phyloP scores from a whole-genome alignment of 2,888 invertebrate species.

The Tridacna crocea region DNA sequence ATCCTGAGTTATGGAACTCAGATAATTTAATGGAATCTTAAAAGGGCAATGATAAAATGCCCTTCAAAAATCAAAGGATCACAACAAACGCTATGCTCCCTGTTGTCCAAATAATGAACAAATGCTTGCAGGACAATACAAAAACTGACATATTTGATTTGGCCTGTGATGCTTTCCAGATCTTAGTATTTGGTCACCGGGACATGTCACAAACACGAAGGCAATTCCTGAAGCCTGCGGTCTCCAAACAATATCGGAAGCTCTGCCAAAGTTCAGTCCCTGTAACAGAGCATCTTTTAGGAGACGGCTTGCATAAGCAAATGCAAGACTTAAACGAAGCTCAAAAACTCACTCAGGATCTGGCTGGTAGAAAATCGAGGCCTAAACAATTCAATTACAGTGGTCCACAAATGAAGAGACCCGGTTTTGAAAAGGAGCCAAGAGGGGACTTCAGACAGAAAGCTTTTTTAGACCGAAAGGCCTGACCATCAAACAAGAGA shows the following conservation, averaged over 20 bases:
- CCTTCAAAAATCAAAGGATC: background rate
- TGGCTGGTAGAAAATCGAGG: background rate
- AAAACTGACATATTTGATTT: background rate
- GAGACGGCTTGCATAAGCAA: slow-evolving; percentile 10
- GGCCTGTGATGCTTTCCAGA: background rate
- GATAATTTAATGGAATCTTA: background rate
- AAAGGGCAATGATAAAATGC: slow-evolving; percentile 1
- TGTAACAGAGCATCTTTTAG: background rate
- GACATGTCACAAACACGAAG: background rate
- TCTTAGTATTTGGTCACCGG: background rate
- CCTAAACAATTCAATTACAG: background rate
- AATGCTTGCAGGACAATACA: background rate
- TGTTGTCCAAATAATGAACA: background rate
- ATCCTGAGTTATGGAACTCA: slow-evolving; percentile 2
- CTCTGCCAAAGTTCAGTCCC: background rate
- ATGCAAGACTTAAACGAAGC: slow-evolving; percentile 1
- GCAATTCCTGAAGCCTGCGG: background rate
- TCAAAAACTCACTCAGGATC: background rate
- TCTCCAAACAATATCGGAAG: slow-evolving; percentile 3
- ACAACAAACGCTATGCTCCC: slow-evolving; percentile 7
- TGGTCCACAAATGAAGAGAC: background rate
- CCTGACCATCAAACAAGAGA: background rate
- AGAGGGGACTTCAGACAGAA: background rate
- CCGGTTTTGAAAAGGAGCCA: background rate
- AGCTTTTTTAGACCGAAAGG: slow-evolving; percentile 2